Base-by-base conservation (phyloP, 2,797 vertebrate genomes). In the Falco biarmicus region DNA sequence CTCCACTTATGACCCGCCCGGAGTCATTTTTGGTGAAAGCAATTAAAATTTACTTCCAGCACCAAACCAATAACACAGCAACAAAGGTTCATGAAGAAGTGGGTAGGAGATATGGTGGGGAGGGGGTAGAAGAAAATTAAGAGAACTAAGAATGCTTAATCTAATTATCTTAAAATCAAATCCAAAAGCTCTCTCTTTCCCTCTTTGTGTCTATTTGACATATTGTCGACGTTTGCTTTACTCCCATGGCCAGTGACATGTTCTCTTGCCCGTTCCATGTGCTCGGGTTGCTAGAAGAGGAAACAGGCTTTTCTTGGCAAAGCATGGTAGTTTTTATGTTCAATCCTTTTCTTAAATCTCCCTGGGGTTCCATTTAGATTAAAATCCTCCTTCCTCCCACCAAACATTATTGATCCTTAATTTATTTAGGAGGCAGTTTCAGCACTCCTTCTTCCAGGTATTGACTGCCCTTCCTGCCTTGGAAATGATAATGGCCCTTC, bases 391-490 rank as follows among this genome's bases (percentile, higher is more conserved):
- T 93, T 93, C 84, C 81, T 87, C 60, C 75, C 81, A 96, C 95
- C 81, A 80, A 93, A 92, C 3, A 28, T 60, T 93, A 96, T 95
- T 87, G 96, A 97, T 95, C 95, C 84, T 89, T 95, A 94, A 96
- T 96, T 96, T 96, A 95, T 95, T 96, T 95, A 97, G 93, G 78
- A 96, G 93, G 60, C 84, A 89, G 64, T 89, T 94, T 93, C 95
- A 89, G 81, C 84, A 87, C 84, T 96, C 71, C 64, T 84, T 93
- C 92, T 96, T 92, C 81, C 80, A 83, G 45, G 10, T 96, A 96
- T 93, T 94, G 96, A 94, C 95, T 91, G 31, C 16, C 41, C 56
- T 92, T 70, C 66, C 89, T 84, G 78, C 84, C 45, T 87, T 90
- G 90, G 60, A 97, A 96, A 95, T 93, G 10, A 92, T 93, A 93